Percentiles rank a stretch among this genome's conserved stretches.
These are phyloP conservation scores for Apodemus speciosus DNA, from an alignment of 2,113 vertebrate species.

Conservation along the genomic window DNA sequence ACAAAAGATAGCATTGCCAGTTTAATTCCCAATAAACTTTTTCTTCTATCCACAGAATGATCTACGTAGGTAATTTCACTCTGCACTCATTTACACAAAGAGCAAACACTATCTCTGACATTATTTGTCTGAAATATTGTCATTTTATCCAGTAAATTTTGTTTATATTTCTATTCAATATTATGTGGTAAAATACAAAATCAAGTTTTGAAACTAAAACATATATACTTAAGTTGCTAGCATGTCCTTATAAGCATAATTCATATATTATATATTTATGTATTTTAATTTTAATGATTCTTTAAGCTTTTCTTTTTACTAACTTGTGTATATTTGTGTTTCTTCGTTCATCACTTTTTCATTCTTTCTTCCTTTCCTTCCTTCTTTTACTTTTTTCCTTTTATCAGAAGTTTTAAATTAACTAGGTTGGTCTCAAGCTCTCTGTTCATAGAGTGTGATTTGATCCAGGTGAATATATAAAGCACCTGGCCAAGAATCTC, in stretches of 20 bases:
- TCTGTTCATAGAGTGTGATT: background rate
- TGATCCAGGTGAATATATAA: background rate
- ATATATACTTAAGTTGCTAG: background rate
- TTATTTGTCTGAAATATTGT: no score
- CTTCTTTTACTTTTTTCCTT: background rate
- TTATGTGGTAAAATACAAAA: background rate
- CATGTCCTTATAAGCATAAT: background rate
- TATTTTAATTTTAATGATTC: no score
- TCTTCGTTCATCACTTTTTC: background rate
- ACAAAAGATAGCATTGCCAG: no score
- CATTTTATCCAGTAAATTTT: no score
- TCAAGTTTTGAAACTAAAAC: background rate
- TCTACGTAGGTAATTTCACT: no score
- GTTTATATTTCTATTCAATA: background rate
- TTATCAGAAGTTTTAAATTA: background rate
- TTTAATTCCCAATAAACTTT: no score
- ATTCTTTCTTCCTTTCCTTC: background rate
- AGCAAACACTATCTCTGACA: no score
- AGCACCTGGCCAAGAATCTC: background rate
- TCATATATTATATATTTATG: no score
- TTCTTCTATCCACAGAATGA: no score
- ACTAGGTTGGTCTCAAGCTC: background rate
- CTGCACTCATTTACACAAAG: no score
- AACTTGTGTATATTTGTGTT: background rate
- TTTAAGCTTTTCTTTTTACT: background rate